Evolutionary conservation across 2,888 invertebrate genomes (phyloP).

Genomic region (Pandemis cinnamomeana): DNA sequence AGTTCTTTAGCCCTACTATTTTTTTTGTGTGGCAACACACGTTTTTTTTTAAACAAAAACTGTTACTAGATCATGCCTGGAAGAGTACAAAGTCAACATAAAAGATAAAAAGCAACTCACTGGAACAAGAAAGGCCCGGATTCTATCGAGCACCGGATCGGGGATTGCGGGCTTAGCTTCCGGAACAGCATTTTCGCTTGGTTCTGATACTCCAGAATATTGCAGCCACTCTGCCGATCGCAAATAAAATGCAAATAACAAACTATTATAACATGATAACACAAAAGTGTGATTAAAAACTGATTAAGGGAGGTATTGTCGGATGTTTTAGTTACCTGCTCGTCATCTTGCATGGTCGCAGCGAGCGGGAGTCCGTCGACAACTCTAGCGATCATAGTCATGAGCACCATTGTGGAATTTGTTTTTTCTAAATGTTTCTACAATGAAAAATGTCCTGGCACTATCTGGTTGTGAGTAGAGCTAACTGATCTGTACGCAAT

Average conservation of each 20-base stretch:
- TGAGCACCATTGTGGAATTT: constrained; percentile 91
- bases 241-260: constrained; percentile 59
- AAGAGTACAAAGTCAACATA: constrained; percentile 45
- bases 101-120: constrained; percentile 87
- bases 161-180: constrained; percentile 96
- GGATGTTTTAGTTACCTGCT: constrained; percentile 88
- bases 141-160: constrained; percentile 96
- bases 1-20: no score
- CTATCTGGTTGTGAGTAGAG: constrained; percentile 38
- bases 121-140: constrained; percentile 99
- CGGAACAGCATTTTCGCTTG: constrained; percentile 99
- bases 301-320: not conserved
- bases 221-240: constrained; percentile 92
- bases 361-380: constrained; percentile 97
- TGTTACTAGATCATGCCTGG: not conserved
- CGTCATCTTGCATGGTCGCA: constrained; percentile 99
- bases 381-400: constrained; percentile 99
- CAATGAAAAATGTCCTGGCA: constrained; percentile 5
- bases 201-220: constrained; percentile 98
- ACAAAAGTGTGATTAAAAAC: constrained; percentile 15
- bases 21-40: no score
- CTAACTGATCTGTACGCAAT: constrained; percentile 48
- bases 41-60: no score
- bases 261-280: constrained; percentile 36
- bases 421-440: constrained; percentile 49